These are phyloP conservation scores for Watsonalla cultraria DNA, from an alignment of 2,888 invertebrate species.

Conservation along the genomic window DNA sequence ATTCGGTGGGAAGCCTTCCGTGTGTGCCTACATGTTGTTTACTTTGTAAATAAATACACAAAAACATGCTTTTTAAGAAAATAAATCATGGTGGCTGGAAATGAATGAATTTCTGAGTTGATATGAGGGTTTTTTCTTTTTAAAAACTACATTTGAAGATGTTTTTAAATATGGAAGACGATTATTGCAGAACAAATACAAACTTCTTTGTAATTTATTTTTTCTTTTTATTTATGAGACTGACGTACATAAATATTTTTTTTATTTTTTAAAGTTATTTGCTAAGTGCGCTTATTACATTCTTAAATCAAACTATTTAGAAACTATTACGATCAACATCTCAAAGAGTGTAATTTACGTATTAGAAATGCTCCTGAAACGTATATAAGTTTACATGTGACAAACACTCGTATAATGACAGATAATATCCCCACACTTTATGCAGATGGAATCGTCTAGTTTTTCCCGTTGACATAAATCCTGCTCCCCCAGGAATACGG, in stretches of 20 bases:
- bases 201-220: too few species aligned
- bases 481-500: slow-evolving; percentile 41
- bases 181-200: not conserved
- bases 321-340: too few species aligned
- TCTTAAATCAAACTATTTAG: too few species aligned
- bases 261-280: too few species aligned
- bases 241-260: too few species aligned
- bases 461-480: slow-evolving; percentile 67
- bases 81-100: not conserved
- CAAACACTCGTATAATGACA: slow-evolving; percentile 21
- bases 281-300: too few species aligned
- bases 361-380: too few species aligned
- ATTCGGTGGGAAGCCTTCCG: slow-evolving; percentile 13
- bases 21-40: not conserved
- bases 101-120: not conserved
- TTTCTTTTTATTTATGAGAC: too few species aligned
- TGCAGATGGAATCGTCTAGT: slow-evolving; percentile 40
- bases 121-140: not conserved
- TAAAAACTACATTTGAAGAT: not conserved
- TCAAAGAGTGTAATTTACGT: too few species aligned
- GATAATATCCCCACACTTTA: slow-evolving; percentile 21
- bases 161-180: not conserved
- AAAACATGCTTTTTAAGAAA: slow-evolving; percentile 2
- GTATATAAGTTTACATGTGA: not conserved
- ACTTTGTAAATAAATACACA: slow-evolving; percentile 1